phyloP scores from a whole-genome alignment of 2,113 vertebrate species.

The Gavia stellata region DNA sequence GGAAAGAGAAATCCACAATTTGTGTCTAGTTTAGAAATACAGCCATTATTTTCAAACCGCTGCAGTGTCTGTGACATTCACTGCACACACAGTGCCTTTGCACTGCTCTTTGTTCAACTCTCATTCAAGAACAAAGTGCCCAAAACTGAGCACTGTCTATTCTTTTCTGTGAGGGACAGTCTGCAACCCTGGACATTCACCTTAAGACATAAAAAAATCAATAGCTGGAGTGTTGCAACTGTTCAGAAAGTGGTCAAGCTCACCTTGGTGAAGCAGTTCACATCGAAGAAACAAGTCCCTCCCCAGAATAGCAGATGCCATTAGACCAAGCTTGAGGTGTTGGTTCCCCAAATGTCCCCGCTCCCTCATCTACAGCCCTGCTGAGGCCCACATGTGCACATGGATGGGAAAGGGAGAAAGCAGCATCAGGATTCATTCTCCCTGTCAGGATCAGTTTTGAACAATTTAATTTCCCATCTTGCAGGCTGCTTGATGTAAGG shows the following conservation, averaged over 20 bases:
- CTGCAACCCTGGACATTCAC: neutral
- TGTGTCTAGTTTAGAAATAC: neutral
- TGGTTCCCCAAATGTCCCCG: neutral
- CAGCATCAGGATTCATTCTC: neutral
- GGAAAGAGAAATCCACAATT: neutral
- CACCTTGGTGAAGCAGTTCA: neutral
- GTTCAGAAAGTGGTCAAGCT: neutral
- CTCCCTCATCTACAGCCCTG: neutral
- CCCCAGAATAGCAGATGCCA: neutral
- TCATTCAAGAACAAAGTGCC: neutral
- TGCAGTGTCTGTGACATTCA: neutral
- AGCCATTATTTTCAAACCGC: neutral
- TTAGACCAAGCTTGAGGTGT: neutral
- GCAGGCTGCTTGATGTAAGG: neutral
- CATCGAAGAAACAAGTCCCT: neutral
- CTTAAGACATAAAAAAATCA: neutral
- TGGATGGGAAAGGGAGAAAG: neutral
- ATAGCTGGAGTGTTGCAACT: neutral
- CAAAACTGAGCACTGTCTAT: neutral
- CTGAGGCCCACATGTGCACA: neutral
- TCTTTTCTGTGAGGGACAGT: neutral
- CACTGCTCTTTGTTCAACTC: accelerated
- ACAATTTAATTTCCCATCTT: neutral
- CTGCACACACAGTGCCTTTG: neutral
- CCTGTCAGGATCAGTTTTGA: neutral